Evolutionary conservation across 35 echinoderm and acorn worm species (phyloP).

Genomic region (Eucidaris tribuloides): DNA sequence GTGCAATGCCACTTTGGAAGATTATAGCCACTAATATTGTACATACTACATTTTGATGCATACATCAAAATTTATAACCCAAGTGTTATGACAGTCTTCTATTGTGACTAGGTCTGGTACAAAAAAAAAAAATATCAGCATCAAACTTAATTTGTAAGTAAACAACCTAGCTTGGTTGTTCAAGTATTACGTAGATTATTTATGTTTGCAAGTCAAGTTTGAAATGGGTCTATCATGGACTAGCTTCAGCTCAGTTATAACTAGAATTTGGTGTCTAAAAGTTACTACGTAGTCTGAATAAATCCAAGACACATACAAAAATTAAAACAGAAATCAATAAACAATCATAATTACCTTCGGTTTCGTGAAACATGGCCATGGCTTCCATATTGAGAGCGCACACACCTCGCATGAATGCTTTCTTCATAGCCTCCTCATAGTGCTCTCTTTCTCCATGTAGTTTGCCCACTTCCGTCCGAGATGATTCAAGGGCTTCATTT

Average conservation of each 20-base stretch:
- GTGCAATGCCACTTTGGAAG: too few species aligned
- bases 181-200: too few species aligned
- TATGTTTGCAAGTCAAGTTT: background rate
- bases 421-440: conserved; percentile 99
- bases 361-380: conserved; percentile 97
- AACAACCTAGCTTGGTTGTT: too few species aligned
- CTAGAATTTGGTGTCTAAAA: background rate
- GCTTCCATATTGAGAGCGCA: conserved; percentile 98
- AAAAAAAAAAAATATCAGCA: too few species aligned
- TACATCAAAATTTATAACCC: too few species aligned
- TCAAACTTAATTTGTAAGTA: too few species aligned
- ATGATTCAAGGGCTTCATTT: conserved; percentile 94
- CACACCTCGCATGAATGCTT: conserved; percentile 98
- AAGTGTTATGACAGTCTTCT: too few species aligned
- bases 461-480: conserved; percentile 66
- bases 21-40: too few species aligned
- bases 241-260: background rate
- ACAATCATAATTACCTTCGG: conserved; percentile 58
- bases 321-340: background rate
- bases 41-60: too few species aligned
- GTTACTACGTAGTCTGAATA: background rate
- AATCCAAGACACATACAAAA: background rate
- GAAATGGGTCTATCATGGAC: background rate
- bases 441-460: conserved; percentile 87
- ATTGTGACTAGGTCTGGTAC: too few species aligned